Evolutionary conservation across 2,888 invertebrate species (phyloP).

Genomic region (Agrochola circellaris): DNA sequence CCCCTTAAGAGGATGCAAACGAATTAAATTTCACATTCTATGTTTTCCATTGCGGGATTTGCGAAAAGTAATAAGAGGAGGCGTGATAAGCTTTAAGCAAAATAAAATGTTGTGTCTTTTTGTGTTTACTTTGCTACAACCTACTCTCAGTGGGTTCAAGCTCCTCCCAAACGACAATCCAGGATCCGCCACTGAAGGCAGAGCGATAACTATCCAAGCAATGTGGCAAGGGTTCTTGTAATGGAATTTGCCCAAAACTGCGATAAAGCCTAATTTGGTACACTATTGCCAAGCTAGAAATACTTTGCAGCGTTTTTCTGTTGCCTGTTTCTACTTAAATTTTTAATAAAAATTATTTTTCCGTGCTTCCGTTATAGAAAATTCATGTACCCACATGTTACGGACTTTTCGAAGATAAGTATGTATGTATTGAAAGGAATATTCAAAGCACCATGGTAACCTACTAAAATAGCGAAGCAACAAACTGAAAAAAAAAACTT

Average conservation of each 20-base stretch:
- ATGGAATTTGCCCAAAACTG: not conserved
- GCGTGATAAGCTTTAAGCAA: too few species aligned
- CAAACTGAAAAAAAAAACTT: conserved; percentile 9
- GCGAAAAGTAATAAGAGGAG: too few species aligned
- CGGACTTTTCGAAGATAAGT: not conserved
- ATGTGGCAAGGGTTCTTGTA: not conserved
- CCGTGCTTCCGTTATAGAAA: not conserved
- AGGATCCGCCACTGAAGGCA: not conserved
- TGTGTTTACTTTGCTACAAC: too few species aligned
- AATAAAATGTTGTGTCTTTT: too few species aligned
- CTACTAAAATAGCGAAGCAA: conserved; percentile 1
- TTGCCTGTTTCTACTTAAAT: not conserved
- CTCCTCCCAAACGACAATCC: too few species aligned
- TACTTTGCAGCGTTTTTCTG: not conserved
- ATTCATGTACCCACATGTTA: not conserved
- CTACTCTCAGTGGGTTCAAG: too few species aligned
- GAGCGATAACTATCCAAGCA: not conserved
- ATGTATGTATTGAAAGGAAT: not conserved
- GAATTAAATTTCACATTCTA: too few species aligned
- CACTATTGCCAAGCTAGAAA: not conserved
- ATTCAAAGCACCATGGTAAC: not conserved
- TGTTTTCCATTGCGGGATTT: too few species aligned
- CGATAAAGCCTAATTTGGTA: not conserved
- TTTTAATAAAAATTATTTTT: not conserved
- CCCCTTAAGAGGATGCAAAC: too few species aligned